Percentiles rank a stretch among this genome's conserved stretches.
Conservation (phyloP, 2,888 invertebrate genomes). For the Hirtodrosophila alboralis region DNA sequence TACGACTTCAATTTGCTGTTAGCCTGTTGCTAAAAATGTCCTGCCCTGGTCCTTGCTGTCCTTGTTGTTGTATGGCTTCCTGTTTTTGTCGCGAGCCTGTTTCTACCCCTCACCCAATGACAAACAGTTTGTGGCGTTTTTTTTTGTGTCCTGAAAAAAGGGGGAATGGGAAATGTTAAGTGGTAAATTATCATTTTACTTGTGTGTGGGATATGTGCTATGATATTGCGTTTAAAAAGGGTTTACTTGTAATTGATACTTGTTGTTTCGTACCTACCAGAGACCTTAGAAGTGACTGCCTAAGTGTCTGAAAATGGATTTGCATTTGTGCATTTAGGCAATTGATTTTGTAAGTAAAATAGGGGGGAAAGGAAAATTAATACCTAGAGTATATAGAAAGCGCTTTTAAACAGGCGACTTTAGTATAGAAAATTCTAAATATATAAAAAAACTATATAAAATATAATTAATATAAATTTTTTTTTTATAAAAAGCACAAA, state of each 20-base stretch:
- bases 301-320: constrained; percentile 30
- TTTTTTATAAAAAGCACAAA: too few species aligned
- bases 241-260: constrained; percentile 67
- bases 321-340: constrained; percentile 50
- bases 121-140: constrained; percentile 28
- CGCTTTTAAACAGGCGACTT: too few species aligned
- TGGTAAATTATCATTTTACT: constrained; percentile 62
- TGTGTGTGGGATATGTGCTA: constrained; percentile 27
- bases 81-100: constrained; percentile 31
- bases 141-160: constrained; percentile 41
- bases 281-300: constrained; percentile 46
- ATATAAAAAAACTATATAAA: too few species aligned
- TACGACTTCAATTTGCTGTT: constrained; percentile 52
- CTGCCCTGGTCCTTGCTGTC: constrained; percentile 9
- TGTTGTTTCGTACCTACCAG: constrained; percentile 1
- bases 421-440: too few species aligned
- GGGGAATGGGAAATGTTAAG: constrained; percentile 61
- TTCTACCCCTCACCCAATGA: constrained; percentile 4
- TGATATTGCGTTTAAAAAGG: constrained; percentile 49
- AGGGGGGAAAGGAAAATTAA: too few species aligned
- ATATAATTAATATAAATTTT: too few species aligned
- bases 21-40: constrained; percentile 66
- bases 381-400: background rate
- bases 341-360: constrained; percentile 44
- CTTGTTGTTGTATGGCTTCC: constrained; percentile 55